phyloP scores from a whole-genome alignment of 2,113 vertebrate species.

The Vanacampus margaritifer region DNA sequence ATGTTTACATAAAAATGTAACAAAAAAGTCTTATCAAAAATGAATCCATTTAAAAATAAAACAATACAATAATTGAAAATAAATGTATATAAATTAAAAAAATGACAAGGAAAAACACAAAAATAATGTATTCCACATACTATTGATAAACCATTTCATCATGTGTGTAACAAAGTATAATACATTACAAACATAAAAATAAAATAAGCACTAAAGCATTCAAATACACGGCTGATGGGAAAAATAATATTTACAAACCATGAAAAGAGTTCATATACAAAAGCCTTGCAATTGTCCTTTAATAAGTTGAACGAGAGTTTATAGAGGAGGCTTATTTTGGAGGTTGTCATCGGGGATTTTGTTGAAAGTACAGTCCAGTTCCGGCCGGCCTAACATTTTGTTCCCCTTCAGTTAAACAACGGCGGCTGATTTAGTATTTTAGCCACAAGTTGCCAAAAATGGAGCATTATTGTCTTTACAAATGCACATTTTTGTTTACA shows the following conservation, averaged over 20 bases:
- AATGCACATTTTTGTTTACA: not conserved
- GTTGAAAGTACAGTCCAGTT: not conserved
- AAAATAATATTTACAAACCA: too few relatives aligned
- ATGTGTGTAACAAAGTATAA: not conserved
- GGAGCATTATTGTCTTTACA: slow-evolving; percentile 7
- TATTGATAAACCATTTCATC: too few relatives aligned
- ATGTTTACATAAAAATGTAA: too few relatives aligned
- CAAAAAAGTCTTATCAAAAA: too few relatives aligned
- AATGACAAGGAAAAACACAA: too few relatives aligned
- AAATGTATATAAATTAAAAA: too few relatives aligned
- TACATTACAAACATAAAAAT: not conserved
- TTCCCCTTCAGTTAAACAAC: not conserved
- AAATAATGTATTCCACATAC: too few relatives aligned
- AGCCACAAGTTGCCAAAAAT: not conserved
- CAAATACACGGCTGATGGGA: too few relatives aligned
- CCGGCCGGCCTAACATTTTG: not conserved
- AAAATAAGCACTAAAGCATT: not conserved
- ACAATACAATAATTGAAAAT: too few relatives aligned
- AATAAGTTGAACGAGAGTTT: not conserved
- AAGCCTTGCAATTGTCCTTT: too few relatives aligned
- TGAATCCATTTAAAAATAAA: too few relatives aligned
- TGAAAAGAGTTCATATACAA: too few relatives aligned
- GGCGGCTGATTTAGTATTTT: not conserved
- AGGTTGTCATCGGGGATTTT: not conserved
- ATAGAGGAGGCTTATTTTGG: not conserved